These are phyloP conservation scores for Tautogolabrus adspersus DNA, from an alignment of 2,113 vertebrate genomes.

Conservation along the genomic window DNA sequence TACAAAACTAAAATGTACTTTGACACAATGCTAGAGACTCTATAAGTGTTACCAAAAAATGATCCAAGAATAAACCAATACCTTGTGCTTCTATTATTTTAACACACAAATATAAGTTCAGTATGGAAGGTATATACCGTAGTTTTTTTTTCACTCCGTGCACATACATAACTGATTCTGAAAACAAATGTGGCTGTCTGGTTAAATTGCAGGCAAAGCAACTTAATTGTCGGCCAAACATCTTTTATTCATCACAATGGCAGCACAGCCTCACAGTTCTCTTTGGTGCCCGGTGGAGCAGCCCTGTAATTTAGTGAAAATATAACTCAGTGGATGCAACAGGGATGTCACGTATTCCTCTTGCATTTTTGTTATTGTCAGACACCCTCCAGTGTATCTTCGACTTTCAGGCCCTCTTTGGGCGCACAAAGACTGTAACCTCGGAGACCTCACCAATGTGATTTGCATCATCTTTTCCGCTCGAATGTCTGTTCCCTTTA, in stretches of 20 bases:
- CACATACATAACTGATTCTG: slow-evolving; percentile 18
- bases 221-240: slow-evolving; percentile 42
- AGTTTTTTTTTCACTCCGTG: neutral
- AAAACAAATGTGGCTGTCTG: slow-evolving; percentile 41
- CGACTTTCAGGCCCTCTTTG: slow-evolving; percentile 37
- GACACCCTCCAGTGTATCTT: slow-evolving; percentile 9
- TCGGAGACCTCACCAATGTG: slow-evolving; percentile 6
- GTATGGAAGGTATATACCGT: no score
- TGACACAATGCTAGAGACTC: no score
- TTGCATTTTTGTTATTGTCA: slow-evolving; percentile 47
- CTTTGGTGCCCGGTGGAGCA: slow-evolving; percentile 31
- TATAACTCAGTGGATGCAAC: slow-evolving; percentile 47
- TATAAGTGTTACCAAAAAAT: no score
- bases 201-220: slow-evolving; percentile 31
- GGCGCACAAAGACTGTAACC: slow-evolving; percentile 39
- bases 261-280: slow-evolving; percentile 19
- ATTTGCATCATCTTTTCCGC: slow-evolving; percentile 48
- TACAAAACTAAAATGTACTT: no score
- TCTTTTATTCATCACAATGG: slow-evolving; percentile 48
- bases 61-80: no score
- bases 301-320: slow-evolving; percentile 47
- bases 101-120: no score
- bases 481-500: slow-evolving; percentile 35
- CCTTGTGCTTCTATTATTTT: no score
- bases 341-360: slow-evolving; percentile 45